phyloP scores from a whole-genome alignment of 2,797 vertebrate species.

The Mus caroli region DNA sequence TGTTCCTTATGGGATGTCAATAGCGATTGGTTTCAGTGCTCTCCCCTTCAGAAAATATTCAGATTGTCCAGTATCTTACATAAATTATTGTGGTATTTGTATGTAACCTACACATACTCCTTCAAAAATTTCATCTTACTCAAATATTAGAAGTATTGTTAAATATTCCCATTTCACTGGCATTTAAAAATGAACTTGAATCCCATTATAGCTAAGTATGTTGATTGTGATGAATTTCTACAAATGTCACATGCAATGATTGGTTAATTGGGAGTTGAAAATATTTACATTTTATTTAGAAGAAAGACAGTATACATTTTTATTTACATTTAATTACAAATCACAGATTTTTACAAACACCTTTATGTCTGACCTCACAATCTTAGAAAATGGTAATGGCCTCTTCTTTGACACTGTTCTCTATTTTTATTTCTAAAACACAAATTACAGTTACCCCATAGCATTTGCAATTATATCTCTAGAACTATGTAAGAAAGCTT shows the following conservation, averaged over 20 bases:
- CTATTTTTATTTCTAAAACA: neutral
- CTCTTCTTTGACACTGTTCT: neutral
- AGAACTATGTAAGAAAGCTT: neutral
- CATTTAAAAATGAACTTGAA: neutral
- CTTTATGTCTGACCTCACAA: neutral
- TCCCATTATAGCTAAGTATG: neutral
- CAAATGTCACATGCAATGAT: neutral
- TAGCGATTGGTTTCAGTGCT: neutral
- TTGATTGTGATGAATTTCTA: neutral
- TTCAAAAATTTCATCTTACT: neutral
- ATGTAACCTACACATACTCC: neutral
- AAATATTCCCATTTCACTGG: neutral
- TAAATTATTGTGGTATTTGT: neutral
- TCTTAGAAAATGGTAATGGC: neutral
- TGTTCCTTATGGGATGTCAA: neutral
- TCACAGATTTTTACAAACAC: neutral
- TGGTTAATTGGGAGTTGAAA: neutral
- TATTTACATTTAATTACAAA: neutral
- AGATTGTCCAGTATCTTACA: neutral
- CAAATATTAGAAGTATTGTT: neutral
- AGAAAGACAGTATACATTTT: neutral
- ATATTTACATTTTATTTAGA: neutral
- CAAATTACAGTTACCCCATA: neutral
- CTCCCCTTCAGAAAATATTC: neutral
- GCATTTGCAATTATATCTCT: neutral